Evolutionary conservation across 1,140 invertebrate species (phyloP).

Genomic region (Schlechtendalia chinensis): DNA sequence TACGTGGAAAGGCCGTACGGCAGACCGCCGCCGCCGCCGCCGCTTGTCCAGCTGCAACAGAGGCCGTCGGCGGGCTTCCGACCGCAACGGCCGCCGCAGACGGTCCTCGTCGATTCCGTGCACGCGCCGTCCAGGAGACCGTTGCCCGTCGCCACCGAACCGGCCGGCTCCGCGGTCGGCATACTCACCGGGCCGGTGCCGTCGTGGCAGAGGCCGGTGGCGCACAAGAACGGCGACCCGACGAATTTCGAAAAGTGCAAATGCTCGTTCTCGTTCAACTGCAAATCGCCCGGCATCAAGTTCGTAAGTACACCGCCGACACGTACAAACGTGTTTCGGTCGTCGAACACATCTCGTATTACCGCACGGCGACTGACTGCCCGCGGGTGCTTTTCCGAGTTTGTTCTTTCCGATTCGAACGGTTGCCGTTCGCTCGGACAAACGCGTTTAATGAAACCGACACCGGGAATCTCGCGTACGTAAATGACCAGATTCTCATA

Average conservation of each 20-base stretch:
- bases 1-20: not conserved
- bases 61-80: not conserved
- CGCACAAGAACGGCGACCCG: conserved; percentile 55
- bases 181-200: conserved; percentile 58
- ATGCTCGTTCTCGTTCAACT: conserved; percentile 62
- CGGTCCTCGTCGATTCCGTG: not conserved
- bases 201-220: conserved; percentile 57
- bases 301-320: conserved; percentile 60
- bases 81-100: not conserved
- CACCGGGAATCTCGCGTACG: too few species aligned
- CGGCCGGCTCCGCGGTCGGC: conserved; percentile 47
- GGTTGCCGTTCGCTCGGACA: too few species aligned
- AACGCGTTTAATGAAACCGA: too few species aligned
- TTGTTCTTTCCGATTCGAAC: too few species aligned
- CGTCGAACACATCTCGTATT: too few species aligned
- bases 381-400: too few species aligned
- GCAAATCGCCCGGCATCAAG: conserved; percentile 59
- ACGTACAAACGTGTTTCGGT: too few species aligned
- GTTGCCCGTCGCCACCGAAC: conserved; percentile 26
- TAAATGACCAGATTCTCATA: too few species aligned
- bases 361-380: too few species aligned
- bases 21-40: not conserved
- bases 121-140: conserved; percentile 17
- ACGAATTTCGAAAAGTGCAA: conserved; percentile 59
- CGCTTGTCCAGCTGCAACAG: not conserved